Conservation (phyloP, 2,113 vertebrate species). For the Alosa alosa region DNA sequence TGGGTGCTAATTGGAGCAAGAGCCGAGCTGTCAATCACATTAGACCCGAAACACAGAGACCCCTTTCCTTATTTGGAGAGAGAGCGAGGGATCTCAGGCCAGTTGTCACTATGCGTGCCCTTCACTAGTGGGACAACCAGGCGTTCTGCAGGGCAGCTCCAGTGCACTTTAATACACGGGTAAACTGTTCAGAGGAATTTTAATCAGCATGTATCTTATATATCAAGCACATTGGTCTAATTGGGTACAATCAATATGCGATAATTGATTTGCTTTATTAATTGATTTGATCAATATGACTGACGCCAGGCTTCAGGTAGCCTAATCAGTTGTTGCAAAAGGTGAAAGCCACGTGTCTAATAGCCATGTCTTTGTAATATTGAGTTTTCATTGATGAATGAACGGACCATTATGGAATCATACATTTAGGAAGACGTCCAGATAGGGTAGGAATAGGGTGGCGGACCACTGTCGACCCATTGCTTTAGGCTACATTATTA, state of each 20-base stretch:
- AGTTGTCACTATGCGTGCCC: constrained; percentile 76
- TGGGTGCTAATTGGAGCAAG: constrained; percentile 83
- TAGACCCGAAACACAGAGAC: constrained; percentile 78
- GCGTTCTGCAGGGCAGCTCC: constrained; percentile 31
- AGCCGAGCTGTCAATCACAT: constrained; percentile 77
- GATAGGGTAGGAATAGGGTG: too few relatives aligned
- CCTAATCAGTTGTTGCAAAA: neutral
- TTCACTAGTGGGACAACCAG: constrained; percentile 57
- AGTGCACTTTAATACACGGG: constrained; percentile 45
- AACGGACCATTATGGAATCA: neutral
- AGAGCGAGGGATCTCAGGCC: constrained; percentile 67
- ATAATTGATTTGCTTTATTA: neutral
- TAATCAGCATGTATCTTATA: constrained; percentile 45
- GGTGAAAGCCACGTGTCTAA: constrained; percentile 8
- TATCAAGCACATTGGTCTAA: constrained; percentile 7
- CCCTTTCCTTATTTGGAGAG: constrained; percentile 84
- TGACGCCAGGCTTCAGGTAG: neutral
- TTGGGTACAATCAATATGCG: neutral
- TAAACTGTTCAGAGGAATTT: constrained; percentile 40
- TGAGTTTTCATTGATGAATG: neutral
- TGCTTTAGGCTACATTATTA: too few relatives aligned
- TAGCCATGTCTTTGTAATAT: constrained; percentile 22
- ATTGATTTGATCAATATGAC: neutral
- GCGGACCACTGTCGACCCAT: too few relatives aligned
- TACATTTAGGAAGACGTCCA: neutral